A percentile compares a stretch with the other conserved stretches of the same genome.
phyloP scores from a whole-genome alignment of 2,797 vertebrate species.

The Basileuterus tristriatus region DNA sequence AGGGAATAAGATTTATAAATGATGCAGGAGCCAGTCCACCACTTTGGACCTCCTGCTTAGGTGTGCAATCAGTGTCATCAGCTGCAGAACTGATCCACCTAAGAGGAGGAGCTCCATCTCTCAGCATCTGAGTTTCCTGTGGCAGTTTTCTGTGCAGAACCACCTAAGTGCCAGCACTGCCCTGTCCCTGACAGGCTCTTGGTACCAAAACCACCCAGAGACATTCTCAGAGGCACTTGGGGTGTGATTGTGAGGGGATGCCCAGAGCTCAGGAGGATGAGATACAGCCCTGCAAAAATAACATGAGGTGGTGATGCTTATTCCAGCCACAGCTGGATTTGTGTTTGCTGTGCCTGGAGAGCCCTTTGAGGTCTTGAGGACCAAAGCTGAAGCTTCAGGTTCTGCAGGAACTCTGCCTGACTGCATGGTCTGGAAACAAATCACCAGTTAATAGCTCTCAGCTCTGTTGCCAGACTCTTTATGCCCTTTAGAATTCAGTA shows the following conservation, averaged over 20 bases:
- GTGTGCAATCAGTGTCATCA: background rate
- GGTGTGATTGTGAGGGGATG: background rate
- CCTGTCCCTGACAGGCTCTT: background rate
- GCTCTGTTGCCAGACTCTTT: background rate
- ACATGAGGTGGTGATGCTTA: background rate
- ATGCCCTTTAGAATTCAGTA: background rate
- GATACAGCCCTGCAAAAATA: background rate
- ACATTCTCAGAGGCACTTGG: background rate
- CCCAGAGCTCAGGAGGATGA: background rate
- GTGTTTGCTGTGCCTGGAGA: background rate
- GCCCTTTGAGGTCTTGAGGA: background rate
- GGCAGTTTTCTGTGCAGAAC: background rate
- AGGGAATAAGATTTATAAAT: too few species aligned
- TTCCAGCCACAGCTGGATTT: background rate
- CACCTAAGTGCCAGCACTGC: accelerated
- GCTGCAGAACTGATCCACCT: background rate
- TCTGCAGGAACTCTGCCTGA: background rate
- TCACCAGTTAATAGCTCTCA: background rate
- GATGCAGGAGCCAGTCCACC: background rate
- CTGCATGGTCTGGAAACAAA: background rate
- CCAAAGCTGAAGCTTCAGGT: background rate
- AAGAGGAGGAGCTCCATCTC: background rate
- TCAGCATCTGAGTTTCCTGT: background rate
- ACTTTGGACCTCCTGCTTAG: background rate
- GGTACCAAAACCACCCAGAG: background rate